A percentile compares a stretch with the other conserved stretches of the same genome.
Evolutionary conservation across 2,888 invertebrate genomes (phyloP).

Genomic region (Amphipyra tragopoginis): DNA sequence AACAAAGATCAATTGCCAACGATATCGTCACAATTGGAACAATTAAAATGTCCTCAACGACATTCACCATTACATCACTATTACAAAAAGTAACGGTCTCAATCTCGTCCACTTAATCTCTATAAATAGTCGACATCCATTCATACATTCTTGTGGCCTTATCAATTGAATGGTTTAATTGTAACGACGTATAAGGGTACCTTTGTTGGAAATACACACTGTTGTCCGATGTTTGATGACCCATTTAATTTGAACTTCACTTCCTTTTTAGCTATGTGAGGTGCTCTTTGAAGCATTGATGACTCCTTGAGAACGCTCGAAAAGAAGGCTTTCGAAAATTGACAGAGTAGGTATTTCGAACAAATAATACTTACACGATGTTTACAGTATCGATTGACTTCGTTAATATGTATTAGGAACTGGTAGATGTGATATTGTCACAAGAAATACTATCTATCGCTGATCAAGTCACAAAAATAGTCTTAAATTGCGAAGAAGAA

Average conservation of each 20-base stretch:
- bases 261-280: constrained; percentile 19
- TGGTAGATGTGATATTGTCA: too few relatives aligned
- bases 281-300: constrained; percentile 5
- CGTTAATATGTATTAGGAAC: too few relatives aligned
- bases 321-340: too few relatives aligned
- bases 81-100: constrained; percentile 35
- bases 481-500: too few relatives aligned
- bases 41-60: constrained; percentile 45
- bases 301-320: constrained; percentile 6
- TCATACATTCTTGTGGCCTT: constrained; percentile 66
- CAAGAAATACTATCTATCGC: too few relatives aligned
- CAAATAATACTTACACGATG: too few relatives aligned
- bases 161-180: constrained; percentile 57
- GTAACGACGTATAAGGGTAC: constrained; percentile 33
- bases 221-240: constrained; percentile 13
- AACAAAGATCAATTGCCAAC: constrained; percentile 47
- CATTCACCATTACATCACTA: constrained; percentile 46
- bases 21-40: constrained; percentile 37
- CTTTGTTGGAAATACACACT: constrained; percentile 33
- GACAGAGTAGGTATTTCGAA: too few relatives aligned
- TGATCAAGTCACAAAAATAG: too few relatives aligned
- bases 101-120: constrained; percentile 47
- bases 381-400: too few relatives aligned
- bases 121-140: constrained; percentile 60
- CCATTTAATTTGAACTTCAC: constrained; percentile 11